Evolutionary conservation across 2,888 invertebrate species (phyloP).

Genomic region (Macaria notata): DNA sequence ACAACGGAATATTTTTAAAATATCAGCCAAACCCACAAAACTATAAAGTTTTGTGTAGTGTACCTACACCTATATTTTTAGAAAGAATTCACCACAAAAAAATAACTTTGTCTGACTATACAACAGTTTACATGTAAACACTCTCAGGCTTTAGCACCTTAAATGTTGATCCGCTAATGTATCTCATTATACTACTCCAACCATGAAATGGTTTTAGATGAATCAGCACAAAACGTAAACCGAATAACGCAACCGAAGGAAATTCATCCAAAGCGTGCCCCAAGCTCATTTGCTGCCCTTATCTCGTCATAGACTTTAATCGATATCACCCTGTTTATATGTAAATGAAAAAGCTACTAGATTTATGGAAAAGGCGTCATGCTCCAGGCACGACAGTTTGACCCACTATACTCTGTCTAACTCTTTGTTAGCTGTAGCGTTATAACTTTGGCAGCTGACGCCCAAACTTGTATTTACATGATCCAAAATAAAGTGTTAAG

Average conservation of each 20-base stretch:
- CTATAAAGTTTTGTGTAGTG: no score
- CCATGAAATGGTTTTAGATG: constrained; percentile 19
- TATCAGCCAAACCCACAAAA: no score
- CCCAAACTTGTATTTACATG: no score
- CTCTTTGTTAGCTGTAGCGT: not conserved
- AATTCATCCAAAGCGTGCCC: constrained; percentile 22
- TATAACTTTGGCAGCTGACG: no score
- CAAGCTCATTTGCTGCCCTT: constrained; percentile 4
- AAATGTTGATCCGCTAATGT: no score
- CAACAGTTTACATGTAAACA: no score
- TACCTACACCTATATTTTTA: no score
- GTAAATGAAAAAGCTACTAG: constrained; percentile 4
- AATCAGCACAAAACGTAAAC: constrained; percentile 20
- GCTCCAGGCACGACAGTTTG: not conserved
- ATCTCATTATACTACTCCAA: not conserved
- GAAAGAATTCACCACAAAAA: no score
- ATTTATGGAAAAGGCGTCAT: not conserved
- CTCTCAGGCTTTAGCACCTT: no score
- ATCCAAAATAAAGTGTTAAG: no score
- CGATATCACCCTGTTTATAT: constrained; percentile 1
- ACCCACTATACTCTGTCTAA: not conserved
- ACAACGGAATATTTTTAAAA: no score
- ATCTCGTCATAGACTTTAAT: constrained; percentile 7
- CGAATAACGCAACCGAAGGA: constrained; percentile 29
- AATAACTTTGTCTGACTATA: no score